Evolutionary conservation across 2,888 invertebrate genomes (phyloP).

Genomic region (Mythimna loreyi): DNA sequence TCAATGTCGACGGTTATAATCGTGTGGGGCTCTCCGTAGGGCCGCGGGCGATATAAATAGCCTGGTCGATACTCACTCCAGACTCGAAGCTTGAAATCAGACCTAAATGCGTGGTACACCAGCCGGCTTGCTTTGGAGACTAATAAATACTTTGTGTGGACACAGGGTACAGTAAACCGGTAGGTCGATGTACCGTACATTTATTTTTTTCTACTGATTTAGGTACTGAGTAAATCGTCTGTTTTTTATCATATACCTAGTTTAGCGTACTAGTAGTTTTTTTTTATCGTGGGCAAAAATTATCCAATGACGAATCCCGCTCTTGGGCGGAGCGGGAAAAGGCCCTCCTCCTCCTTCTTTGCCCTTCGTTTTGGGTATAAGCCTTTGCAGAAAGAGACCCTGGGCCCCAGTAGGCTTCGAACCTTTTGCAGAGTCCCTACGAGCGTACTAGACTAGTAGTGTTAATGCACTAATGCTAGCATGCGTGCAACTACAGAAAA

Average conservation of each 20-base stretch:
- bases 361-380: no score
- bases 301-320: no score
- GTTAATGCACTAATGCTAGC: not conserved
- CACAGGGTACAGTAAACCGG: constrained; percentile 11
- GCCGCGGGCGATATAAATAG: constrained; percentile 74
- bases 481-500: no score
- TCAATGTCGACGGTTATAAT: constrained; percentile 41
- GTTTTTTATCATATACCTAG: not conserved
- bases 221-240: not conserved
- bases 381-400: no score
- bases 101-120: constrained; percentile 45
- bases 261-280: no score
- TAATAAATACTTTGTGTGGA: constrained; percentile 29
- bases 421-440: no score
- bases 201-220: not conserved
- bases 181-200: not conserved
- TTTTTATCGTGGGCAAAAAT: no score
- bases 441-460: no score
- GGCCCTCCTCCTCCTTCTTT: no score
- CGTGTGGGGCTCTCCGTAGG: constrained; percentile 57
- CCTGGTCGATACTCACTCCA: constrained; percentile 73
- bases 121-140: constrained; percentile 32
- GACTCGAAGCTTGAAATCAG: constrained; percentile 52
- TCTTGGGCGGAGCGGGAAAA: no score
- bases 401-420: no score